Conservation (phyloP, 2,888 invertebrate species). For the Tridacna gigas region DNA sequence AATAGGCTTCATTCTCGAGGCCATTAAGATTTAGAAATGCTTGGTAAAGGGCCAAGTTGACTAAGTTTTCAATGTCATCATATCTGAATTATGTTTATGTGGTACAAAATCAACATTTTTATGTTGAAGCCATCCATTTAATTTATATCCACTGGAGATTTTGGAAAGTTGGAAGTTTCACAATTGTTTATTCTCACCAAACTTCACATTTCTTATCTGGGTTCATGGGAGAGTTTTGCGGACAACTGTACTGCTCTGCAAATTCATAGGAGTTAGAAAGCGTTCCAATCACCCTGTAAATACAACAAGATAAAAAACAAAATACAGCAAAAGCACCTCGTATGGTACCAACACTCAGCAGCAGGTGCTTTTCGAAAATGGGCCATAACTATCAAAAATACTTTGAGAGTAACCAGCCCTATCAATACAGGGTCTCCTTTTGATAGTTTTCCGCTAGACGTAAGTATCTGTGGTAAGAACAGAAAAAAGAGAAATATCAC, state of each 20-base stretch:
- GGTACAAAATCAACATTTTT: background rate
- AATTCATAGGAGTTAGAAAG: slow-evolving; percentile 83
- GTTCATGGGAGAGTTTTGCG: slow-evolving; percentile 76
- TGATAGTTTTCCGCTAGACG: too few relatives aligned
- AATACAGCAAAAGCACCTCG: background rate
- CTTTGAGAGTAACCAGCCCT: too few relatives aligned
- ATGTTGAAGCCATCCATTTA: too few relatives aligned
- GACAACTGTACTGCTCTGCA: slow-evolving; percentile 77
- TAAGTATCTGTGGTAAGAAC: too few relatives aligned
- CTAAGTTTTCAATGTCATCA: background rate
- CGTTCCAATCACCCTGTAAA: slow-evolving; percentile 81
- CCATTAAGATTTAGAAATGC: background rate
- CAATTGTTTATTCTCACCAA: slow-evolving; percentile 68
- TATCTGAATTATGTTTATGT: background rate
- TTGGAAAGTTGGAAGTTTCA: background rate
- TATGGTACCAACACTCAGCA: too few relatives aligned
- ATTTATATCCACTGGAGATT: background rate
- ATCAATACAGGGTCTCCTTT: too few relatives aligned
- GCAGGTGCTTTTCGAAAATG: too few relatives aligned
- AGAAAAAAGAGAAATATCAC: too few relatives aligned
- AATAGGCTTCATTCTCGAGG: background rate
- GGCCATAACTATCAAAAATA: too few relatives aligned
- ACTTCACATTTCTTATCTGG: slow-evolving; percentile 80
- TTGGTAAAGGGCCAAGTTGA: too few relatives aligned
- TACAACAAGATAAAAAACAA: background rate